Conservation (phyloP, 2,113 vertebrate genomes). For the Phyllostomus hastatus region DNA sequence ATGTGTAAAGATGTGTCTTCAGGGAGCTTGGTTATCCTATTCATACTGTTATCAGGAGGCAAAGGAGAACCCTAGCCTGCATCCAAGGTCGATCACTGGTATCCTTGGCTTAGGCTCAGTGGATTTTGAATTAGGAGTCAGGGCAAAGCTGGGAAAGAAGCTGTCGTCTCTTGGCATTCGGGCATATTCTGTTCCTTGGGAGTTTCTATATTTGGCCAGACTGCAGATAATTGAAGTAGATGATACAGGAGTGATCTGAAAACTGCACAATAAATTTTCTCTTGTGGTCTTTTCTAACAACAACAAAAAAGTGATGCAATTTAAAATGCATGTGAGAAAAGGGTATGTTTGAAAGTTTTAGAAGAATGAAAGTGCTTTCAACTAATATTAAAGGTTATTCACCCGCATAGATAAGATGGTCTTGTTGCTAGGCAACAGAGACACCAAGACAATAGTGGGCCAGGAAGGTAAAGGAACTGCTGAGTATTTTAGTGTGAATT, state of each 20-base stretch:
- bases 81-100: neutral
- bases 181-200: neutral
- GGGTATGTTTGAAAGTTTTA: conserved; percentile 49
- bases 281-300: neutral
- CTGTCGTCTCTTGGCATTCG: neutral
- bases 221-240: neutral
- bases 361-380: conserved; percentile 42
- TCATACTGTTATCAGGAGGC: neutral
- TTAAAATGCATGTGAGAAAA: conserved; percentile 44
- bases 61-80: neutral
- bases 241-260: neutral
- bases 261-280: neutral
- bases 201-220: conserved; percentile 31
- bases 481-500: conserved; percentile 35
- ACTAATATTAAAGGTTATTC: conserved; percentile 31
- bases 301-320: neutral
- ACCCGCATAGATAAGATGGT: conserved; percentile 15
- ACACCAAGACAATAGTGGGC: neutral
- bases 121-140: neutral
- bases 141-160: neutral
- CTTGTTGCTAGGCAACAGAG: conserved; percentile 63
- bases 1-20: neutral
- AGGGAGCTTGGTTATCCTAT: neutral
- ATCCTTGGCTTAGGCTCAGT: neutral
- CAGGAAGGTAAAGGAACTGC: neutral